phyloP scores from a whole-genome alignment of 2,888 invertebrate species.

The Polia nebulosa region DNA sequence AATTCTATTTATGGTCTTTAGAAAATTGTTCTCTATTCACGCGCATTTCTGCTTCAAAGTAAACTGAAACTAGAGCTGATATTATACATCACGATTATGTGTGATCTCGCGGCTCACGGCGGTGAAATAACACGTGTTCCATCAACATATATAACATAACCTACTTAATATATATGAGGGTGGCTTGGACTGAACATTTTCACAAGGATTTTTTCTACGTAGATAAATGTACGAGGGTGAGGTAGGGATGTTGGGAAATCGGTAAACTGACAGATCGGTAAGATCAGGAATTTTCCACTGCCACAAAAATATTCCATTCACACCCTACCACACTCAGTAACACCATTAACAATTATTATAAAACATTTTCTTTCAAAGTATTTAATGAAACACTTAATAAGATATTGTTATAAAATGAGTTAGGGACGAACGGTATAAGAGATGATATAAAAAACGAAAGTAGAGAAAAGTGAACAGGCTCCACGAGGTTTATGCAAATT shows the following conservation, averaged over 20 bases:
- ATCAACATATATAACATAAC: conserved; percentile 63
- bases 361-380: conserved; percentile 57
- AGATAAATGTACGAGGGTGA: conserved; percentile 63
- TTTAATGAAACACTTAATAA: conserved; percentile 67
- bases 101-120: conserved; percentile 71
- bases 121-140: conserved; percentile 72
- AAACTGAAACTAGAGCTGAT: conserved; percentile 54
- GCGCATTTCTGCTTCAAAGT: conserved; percentile 42
- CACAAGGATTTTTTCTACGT: conserved; percentile 65
- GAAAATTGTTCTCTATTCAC: conserved; percentile 46
- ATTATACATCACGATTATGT: conserved; percentile 70
- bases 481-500: conserved; percentile 88
- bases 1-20: conserved; percentile 47
- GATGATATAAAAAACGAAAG: conserved; percentile 83
- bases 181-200: conserved; percentile 66
- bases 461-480: conserved; percentile 81
- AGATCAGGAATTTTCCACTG: conserved; percentile 41
- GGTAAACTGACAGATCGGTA: conserved; percentile 59
- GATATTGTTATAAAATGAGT: conserved; percentile 80
- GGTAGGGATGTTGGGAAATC: conserved; percentile 58
- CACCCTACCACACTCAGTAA: conserved; percentile 16
- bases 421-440: conserved; percentile 76
- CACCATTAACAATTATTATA: conserved; percentile 55
- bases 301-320: conserved; percentile 36
- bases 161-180: conserved; percentile 68